A percentile compares a stretch with the other conserved stretches of the same genome.
Conservation (phyloP, 2,113 vertebrate species). For the Seriola dumerili region DNA sequence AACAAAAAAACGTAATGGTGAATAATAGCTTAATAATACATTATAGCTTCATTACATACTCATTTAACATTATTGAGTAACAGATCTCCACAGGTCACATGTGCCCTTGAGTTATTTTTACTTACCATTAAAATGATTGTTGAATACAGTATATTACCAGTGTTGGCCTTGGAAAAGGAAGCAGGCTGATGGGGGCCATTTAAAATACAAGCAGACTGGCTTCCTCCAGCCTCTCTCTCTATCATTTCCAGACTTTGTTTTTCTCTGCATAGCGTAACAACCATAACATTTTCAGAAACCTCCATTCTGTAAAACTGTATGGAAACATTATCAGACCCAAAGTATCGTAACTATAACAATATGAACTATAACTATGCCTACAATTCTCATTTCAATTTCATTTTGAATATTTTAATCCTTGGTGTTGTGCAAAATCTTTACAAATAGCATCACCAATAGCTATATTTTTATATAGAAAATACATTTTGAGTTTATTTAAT, state of each 20-base stretch:
- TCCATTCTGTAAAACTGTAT: background rate
- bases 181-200: slow-evolving; percentile 25
- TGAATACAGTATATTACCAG: slow-evolving; percentile 22
- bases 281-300: slow-evolving; percentile 25
- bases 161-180: slow-evolving; percentile 44
- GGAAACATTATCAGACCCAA: slow-evolving; percentile 7
- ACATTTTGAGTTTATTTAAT: background rate
- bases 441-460: background rate
- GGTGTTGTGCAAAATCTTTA: background rate
- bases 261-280: slow-evolving; percentile 23
- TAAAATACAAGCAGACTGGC: slow-evolving; percentile 35
- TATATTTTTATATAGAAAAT: background rate
- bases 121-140: slow-evolving; percentile 31
- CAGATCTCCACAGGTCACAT: slow-evolving; percentile 12
- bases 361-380: background rate
- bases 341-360: background rate
- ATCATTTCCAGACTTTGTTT: slow-evolving; percentile 54
- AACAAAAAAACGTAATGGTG: background rate
- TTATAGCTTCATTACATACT: slow-evolving; percentile 10
- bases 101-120: slow-evolving; percentile 36
- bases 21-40: slow-evolving; percentile 2
- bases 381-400: background rate
- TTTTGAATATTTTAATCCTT: background rate
- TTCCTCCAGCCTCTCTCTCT: slow-evolving; percentile 26
- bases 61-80: slow-evolving; percentile 5